Conservation (phyloP, 2,888 invertebrate genomes). For the Tetranychus piercei region DNA sequence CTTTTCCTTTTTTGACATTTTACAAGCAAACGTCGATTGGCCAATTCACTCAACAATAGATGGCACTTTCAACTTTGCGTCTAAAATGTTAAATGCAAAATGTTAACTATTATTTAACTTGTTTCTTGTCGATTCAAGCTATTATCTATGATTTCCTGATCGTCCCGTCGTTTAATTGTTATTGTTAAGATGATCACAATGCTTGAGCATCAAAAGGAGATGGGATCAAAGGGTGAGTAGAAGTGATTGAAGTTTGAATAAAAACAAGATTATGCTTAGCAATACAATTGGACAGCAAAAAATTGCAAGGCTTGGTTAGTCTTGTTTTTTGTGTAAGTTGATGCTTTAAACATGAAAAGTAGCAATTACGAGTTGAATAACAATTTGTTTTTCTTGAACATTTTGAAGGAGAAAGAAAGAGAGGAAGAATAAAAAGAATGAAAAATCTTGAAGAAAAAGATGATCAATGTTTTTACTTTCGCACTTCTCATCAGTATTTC, state of each 20-base stretch:
- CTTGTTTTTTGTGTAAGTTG: no score
- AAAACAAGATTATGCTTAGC: background rate
- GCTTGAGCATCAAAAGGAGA: background rate
- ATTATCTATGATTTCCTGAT: background rate
- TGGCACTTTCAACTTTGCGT: no score
- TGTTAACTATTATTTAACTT: no score
- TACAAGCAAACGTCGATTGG: no score
- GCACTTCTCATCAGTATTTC: background rate
- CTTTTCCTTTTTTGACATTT: no score
- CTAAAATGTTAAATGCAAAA: no score
- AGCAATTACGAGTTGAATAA: background rate
- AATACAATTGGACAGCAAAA: background rate
- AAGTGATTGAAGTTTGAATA: background rate
- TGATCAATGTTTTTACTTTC: background rate
- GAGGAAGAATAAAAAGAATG: background rate
- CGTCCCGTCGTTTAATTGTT: background rate
- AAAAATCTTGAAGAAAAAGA: background rate
- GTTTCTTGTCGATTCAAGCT: background rate
- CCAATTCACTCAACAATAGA: no score
- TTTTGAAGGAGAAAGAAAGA: background rate
- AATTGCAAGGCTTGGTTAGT: background rate
- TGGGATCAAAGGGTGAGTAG: background rate
- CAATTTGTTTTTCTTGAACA: background rate
- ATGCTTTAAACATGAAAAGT: background rate
- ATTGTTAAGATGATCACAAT: background rate